Conservation (phyloP, 2,888 invertebrate species). For the Pharmacophagus antenor region DNA sequence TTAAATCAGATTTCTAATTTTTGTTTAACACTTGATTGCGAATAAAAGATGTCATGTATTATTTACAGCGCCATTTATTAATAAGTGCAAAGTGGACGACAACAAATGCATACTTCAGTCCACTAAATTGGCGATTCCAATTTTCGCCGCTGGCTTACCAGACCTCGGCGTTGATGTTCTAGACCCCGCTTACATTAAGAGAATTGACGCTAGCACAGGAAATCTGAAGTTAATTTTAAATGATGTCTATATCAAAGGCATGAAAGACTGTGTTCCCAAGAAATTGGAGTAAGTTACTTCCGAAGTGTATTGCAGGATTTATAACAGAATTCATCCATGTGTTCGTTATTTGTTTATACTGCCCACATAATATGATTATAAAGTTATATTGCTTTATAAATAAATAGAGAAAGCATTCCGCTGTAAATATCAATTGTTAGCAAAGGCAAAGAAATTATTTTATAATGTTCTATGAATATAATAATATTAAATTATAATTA, state of each 20-base stretch:
- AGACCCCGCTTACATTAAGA: constrained; percentile 48
- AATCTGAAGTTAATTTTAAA: constrained; percentile 43
- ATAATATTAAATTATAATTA: too few species aligned
- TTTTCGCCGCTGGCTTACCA: constrained; percentile 34
- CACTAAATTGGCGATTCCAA: constrained; percentile 16
- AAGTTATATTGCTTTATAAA: too few species aligned
- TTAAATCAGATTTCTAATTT: neutral
- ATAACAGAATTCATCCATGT: too few species aligned
- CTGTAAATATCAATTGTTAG: too few species aligned
- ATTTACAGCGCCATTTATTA: constrained; percentile 46
- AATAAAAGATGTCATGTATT: neutral
- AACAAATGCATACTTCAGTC: constrained; percentile 22
- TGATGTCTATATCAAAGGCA: constrained; percentile 45
- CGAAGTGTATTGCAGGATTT: too few species aligned
- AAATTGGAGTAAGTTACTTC: constrained; percentile 49
- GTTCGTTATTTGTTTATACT: too few species aligned
- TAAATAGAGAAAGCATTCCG: too few species aligned
- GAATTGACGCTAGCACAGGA: constrained; percentile 44
- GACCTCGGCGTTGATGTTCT: constrained; percentile 38
- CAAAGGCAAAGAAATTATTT: too few species aligned
- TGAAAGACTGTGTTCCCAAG: constrained; percentile 46
- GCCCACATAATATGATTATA: too few species aligned
- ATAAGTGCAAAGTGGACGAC: constrained; percentile 35
- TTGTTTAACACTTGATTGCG: neutral
- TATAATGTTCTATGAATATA: too few species aligned